phyloP scores from a whole-genome alignment of 23 tunicate genomes.

The Botrylloides violaceus region DNA sequence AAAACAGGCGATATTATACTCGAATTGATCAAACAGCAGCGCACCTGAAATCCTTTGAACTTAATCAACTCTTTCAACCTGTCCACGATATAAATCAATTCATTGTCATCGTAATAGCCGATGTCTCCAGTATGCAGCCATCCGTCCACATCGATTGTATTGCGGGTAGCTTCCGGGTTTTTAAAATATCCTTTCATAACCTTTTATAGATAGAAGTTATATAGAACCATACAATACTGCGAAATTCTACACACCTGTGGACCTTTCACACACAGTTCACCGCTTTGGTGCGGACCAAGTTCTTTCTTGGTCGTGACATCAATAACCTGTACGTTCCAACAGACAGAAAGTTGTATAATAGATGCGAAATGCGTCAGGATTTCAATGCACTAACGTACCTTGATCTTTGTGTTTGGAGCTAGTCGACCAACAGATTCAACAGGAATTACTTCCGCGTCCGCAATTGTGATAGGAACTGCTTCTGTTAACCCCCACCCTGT shows the following conservation, averaged over 20 bases:
- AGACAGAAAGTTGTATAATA: background rate
- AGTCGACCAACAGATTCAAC: slow-evolving; percentile 39
- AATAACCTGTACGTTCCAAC: slow-evolving; percentile 22
- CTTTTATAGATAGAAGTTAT: too few species aligned
- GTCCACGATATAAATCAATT: slow-evolving; percentile 55
- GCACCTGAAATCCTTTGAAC: slow-evolving; percentile 82
- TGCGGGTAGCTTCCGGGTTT: slow-evolving; percentile 31
- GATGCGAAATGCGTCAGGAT: background rate
- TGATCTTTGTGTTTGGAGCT: slow-evolving; percentile 29
- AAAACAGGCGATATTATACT: background rate
- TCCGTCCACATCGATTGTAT: slow-evolving; percentile 45
- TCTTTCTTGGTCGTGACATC: slow-evolving; percentile 39
- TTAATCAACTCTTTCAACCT: slow-evolving; percentile 78
- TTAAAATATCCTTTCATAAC: slow-evolving; percentile 75
- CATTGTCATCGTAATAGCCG: slow-evolving; percentile 73
- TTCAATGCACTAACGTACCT: slow-evolving; percentile 12
- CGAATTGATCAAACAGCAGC: background rate
- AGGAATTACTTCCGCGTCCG: background rate
- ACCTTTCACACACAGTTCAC: slow-evolving; percentile 72
- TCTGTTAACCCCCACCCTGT: slow-evolving; percentile 68
- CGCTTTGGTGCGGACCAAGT: slow-evolving; percentile 40
- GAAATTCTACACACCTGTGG: slow-evolving; percentile 69
- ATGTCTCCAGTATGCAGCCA: slow-evolving; percentile 94
- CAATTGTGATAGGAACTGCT: slow-evolving; percentile 27
- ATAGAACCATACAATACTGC: too few species aligned